Percentiles rank a stretch among this genome's conserved stretches.
phyloP scores from a whole-genome alignment of 2,888 invertebrate genomes.

The Tenodera sinensis region DNA sequence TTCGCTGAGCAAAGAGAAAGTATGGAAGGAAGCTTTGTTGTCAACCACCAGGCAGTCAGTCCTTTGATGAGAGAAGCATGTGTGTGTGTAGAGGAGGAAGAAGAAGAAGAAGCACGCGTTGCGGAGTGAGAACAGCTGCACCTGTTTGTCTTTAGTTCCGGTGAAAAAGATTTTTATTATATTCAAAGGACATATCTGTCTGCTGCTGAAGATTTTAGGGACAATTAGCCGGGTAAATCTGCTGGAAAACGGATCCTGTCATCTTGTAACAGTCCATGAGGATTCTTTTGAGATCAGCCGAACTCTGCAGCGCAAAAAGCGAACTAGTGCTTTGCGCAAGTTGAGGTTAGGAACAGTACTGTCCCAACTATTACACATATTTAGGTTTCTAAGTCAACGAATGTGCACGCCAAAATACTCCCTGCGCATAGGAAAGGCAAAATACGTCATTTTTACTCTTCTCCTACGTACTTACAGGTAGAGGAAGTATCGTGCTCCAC shows the following conservation, averaged over 20 bases:
- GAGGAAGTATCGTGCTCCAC: too few relatives aligned
- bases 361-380: too few relatives aligned
- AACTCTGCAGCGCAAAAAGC: not conserved
- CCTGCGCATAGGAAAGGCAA: too few relatives aligned
- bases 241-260: not conserved
- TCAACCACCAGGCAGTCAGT: too few relatives aligned
- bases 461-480: too few relatives aligned
- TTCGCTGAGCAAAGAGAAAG: too few relatives aligned
- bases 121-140: not conserved
- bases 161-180: not conserved
- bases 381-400: too few relatives aligned
- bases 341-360: too few relatives aligned
- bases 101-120: not conserved
- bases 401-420: too few relatives aligned
- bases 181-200: not conserved
- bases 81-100: too few relatives aligned
- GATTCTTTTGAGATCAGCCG: not conserved
- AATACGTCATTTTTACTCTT: too few relatives aligned
- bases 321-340: not conserved
- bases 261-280: not conserved
- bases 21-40: not conserved
- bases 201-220: conserved; percentile 4
- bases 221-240: conserved; percentile 3
- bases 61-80: not conserved
- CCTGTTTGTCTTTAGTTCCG: conserved; percentile 8